Evolutionary conservation across 2,797 vertebrate genomes (phyloP).

Genomic region (Chloroceryle inda): DNA sequence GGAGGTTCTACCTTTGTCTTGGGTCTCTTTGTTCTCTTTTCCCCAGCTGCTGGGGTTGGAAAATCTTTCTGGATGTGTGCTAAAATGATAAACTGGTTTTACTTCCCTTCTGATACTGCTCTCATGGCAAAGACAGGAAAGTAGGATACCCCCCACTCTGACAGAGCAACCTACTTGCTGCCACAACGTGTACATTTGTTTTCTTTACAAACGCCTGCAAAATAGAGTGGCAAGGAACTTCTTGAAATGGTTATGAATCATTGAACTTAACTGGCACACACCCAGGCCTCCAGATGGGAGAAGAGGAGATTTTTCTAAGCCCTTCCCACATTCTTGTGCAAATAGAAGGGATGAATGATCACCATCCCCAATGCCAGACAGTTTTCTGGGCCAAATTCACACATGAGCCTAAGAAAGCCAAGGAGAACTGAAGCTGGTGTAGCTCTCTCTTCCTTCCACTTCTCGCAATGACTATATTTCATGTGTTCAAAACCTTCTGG

Average conservation of each 20-base stretch:
- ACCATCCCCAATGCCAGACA: conserved; percentile 38
- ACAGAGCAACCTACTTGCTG: not conserved
- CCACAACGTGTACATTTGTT: not conserved
- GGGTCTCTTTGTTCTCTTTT: not conserved
- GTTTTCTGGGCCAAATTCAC: conserved; percentile 65
- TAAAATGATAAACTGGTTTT: not conserved
- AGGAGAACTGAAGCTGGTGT: conserved; percentile 34
- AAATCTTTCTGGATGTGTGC: not conserved
- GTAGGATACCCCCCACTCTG: not conserved
- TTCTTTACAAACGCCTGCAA: not conserved
- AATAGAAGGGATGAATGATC: conserved; percentile 68
- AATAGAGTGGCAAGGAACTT: conserved; percentile 39
- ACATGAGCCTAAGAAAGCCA: conserved; percentile 27
- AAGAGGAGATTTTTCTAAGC: conserved; percentile 43
- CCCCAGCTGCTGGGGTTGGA: not conserved
- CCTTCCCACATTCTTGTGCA: conserved; percentile 67
- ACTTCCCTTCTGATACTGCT: not conserved
- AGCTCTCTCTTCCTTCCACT: conserved; percentile 57
- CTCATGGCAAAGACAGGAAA: not conserved
- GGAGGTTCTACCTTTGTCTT: not conserved
- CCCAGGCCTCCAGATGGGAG: conserved; percentile 59
- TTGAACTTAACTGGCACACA: conserved; percentile 49
- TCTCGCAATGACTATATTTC: not conserved
- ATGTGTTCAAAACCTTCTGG: conserved; percentile 47
- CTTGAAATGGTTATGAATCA: conserved; percentile 62